phyloP scores from a whole-genome alignment of 2,113 vertebrate species.

The Barnardius zonarius region DNA sequence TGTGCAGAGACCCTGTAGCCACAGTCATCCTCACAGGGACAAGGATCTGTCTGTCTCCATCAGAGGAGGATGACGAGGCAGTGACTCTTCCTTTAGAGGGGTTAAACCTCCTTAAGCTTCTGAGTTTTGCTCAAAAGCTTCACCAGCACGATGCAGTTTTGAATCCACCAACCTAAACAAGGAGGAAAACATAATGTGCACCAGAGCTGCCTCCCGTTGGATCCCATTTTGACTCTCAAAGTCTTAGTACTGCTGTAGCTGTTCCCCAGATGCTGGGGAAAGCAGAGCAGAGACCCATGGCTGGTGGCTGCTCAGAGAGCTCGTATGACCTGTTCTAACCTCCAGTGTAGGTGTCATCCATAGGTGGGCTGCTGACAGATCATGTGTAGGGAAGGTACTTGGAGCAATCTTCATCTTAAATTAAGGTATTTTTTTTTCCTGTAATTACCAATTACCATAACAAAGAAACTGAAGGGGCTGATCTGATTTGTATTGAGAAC shows the following conservation, averaged over 20 bases:
- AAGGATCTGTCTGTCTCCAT: neutral
- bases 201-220: rapidly evolving
- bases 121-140: neutral
- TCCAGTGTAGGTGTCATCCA: conserved; percentile 10
- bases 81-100: neutral
- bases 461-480: conserved; percentile 65
- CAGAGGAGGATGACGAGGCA: neutral
- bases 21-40: neutral
- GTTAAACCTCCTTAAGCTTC: neutral
- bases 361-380: conserved; percentile 51
- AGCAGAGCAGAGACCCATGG: neutral
- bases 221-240: neutral
- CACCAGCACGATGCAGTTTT: neutral
- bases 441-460: conserved; percentile 66
- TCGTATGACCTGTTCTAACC: neutral
- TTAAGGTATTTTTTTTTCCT: neutral
- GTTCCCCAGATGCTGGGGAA: neutral
- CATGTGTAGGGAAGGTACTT: conserved; percentile 17
- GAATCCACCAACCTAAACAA: neutral
- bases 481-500: conserved; percentile 59
- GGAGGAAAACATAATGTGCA: neutral
- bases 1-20: neutral
- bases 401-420: conserved; percentile 48
- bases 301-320: neutral
- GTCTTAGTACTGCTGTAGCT: neutral